Percentiles rank a stretch among this genome's conserved stretches.
phyloP scores from a whole-genome alignment of 2,113 vertebrate species.

The Tyrannus savana region DNA sequence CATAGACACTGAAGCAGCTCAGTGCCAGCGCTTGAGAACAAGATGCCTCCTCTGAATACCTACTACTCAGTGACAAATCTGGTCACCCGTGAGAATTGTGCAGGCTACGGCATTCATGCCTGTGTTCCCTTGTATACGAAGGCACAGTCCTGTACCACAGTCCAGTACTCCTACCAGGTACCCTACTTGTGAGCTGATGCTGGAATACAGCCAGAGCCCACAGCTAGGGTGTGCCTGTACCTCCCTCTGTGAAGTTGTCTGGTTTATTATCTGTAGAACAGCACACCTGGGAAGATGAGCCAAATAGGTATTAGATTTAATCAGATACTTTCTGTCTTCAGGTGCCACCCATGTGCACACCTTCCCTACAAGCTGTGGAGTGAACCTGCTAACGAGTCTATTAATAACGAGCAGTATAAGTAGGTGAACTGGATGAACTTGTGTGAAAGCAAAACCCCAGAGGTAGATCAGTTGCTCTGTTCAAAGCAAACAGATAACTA shows the following conservation, averaged over 20 bases:
- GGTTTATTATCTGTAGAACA: constrained; percentile 37
- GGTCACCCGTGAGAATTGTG: neutral
- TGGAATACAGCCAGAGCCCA: constrained; percentile 26
- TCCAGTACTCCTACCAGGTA: neutral
- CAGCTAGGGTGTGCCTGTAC: constrained; percentile 42
- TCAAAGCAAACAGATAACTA: constrained; percentile 65
- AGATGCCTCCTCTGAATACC: neutral
- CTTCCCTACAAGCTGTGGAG: constrained; percentile 61
- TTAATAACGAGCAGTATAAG: constrained; percentile 49
- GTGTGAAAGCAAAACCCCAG: constrained; percentile 59
- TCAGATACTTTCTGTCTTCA: constrained; percentile 68
- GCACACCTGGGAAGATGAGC: constrained; percentile 59
- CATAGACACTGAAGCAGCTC: neutral
- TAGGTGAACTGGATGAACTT: constrained; percentile 70
- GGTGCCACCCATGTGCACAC: constrained; percentile 67
- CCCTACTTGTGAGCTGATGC: neutral
- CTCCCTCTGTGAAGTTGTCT: constrained; percentile 39
- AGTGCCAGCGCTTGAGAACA: neutral
- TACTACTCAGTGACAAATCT: neutral
- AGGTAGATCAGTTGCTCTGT: constrained; percentile 42
- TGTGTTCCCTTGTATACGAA: neutral
- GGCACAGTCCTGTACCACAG: neutral
- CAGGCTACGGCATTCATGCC: neutral
- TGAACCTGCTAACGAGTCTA: constrained; percentile 67
- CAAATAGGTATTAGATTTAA: constrained; percentile 42